Conservation (phyloP, 2,888 invertebrate species). For the Dendrolimus pini region DNA sequence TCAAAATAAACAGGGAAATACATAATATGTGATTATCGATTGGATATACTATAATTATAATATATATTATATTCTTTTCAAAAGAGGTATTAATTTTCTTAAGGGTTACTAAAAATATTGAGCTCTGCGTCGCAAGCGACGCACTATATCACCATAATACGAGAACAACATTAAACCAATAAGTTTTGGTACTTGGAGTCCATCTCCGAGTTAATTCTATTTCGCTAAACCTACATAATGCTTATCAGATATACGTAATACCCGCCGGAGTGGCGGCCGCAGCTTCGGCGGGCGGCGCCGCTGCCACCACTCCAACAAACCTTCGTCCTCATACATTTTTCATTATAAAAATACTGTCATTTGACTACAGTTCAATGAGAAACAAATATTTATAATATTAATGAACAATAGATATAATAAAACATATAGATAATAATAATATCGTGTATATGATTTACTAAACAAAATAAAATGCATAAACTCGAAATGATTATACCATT, state of each 20-base stretch:
- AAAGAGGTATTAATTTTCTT: constrained; percentile 77
- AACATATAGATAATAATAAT: constrained; percentile 58
- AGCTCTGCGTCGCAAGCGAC: constrained; percentile 70
- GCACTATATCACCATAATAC: constrained; percentile 73
- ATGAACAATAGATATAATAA: constrained; percentile 68
- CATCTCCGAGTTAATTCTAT: constrained; percentile 69
- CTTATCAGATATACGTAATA: constrained; percentile 74
- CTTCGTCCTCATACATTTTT: constrained; percentile 71
- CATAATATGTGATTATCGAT: constrained; percentile 69
- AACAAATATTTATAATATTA: constrained; percentile 64
- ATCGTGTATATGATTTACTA: constrained; percentile 74
- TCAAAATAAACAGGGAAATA: constrained; percentile 78
- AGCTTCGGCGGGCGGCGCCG: constrained; percentile 11
- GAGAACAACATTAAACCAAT: constrained; percentile 75
- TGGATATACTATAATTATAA: constrained; percentile 61
- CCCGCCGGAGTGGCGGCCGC: constrained; percentile 29
- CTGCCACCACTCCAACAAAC: constrained; percentile 38
- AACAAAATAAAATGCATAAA: constrained; percentile 75
- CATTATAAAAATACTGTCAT: constrained; percentile 78
- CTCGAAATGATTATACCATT: constrained; percentile 71
- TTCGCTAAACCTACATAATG: constrained; percentile 77
- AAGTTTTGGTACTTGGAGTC: constrained; percentile 73
- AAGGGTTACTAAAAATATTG: constrained; percentile 77
- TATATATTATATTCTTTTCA: constrained; percentile 71
- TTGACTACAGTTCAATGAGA: constrained; percentile 76